Conservation (phyloP, 2,113 vertebrate species). For the Amblyornis subalaris region DNA sequence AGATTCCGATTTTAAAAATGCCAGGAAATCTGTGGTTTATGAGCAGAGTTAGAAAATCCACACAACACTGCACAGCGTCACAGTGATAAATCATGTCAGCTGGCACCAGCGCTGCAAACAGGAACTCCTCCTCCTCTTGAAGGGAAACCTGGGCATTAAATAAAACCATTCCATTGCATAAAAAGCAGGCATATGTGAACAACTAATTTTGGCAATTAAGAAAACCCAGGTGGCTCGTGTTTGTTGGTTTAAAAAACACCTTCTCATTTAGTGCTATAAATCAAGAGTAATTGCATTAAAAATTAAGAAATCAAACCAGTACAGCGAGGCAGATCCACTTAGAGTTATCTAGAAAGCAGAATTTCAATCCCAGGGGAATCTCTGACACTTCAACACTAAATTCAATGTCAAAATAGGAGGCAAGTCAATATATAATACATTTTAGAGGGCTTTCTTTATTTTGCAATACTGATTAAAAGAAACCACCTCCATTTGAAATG, state of each 20-base stretch:
- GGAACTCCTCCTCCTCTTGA: neutral
- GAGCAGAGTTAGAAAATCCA: neutral
- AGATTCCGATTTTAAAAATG: neutral
- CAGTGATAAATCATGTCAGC: neutral
- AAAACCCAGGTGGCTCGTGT: slow-evolving; percentile 13
- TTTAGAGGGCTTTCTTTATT: neutral
- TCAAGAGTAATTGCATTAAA: slow-evolving; percentile 49
- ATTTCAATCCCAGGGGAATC: neutral
- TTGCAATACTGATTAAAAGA: neutral
- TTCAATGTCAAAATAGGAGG: neutral
- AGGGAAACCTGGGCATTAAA: neutral
- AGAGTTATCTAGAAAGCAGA: neutral
- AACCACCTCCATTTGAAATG: neutral
- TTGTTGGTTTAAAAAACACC: slow-evolving; percentile 15
- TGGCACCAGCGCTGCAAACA: neutral
- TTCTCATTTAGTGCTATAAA: slow-evolving; percentile 31
- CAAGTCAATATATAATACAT: neutral
- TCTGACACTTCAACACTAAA: neutral
- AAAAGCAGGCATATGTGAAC: slow-evolving; percentile 1
- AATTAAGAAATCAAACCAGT: slow-evolving; percentile 25
- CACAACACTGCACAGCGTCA: neutral
- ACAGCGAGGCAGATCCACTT: neutral
- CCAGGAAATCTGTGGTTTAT: neutral
- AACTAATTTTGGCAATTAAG: slow-evolving; percentile 22
- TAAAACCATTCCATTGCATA: neutral